phyloP scores from a whole-genome alignment of 2,113 vertebrate species.

The Grammomys surdaster region DNA sequence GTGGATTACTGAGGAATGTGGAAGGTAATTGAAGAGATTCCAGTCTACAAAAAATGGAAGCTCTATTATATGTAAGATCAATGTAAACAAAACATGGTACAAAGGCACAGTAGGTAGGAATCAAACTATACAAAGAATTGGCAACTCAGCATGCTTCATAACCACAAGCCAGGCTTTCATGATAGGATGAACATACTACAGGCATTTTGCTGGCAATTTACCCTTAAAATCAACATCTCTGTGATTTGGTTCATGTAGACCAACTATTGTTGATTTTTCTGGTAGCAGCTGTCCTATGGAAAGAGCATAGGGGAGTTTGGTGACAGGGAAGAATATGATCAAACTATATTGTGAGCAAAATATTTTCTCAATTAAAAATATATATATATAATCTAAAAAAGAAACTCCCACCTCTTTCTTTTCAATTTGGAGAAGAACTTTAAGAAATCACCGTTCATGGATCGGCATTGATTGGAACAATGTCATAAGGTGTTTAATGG shows the following conservation, averaged over 20 bases:
- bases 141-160: background rate
- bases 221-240: no score
- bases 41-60: background rate
- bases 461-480: no score
- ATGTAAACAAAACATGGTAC: background rate
- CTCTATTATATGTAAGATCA: background rate
- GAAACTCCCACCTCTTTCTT: background rate
- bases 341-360: background rate
- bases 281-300: no score
- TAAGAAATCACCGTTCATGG: background rate
- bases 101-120: background rate
- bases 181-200: background rate
- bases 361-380: background rate
- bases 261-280: no score
- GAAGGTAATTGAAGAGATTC: background rate
- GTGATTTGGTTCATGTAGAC: background rate
- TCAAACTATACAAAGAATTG: background rate
- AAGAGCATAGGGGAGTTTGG: no score
- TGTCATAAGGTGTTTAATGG: background rate
- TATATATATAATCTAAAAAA: background rate
- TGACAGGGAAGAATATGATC: background rate
- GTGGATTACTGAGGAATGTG: background rate
- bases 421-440: background rate
- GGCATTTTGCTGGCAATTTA: no score
- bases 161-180: background rate